phyloP scores from a whole-genome alignment of 2,888 invertebrate genomes.

The Ceriagrion tenellum region DNA sequence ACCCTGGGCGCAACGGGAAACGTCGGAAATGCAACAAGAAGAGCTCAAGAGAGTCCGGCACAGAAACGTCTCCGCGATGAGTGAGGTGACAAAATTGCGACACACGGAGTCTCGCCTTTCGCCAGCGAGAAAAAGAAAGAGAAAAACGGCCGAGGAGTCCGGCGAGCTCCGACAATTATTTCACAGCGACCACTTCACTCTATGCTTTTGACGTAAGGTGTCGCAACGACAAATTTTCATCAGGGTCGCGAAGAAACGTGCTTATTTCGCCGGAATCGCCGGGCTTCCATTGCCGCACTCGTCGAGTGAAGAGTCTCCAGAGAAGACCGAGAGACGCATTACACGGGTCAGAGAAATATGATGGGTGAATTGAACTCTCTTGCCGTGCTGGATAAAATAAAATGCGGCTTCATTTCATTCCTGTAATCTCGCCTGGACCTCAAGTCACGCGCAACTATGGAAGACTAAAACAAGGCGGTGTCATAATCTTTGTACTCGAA shows the following conservation, averaged over 20 bases:
- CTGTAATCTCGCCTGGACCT: no score
- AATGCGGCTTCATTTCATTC: no score
- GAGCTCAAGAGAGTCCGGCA: neutral
- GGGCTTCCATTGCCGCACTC: neutral
- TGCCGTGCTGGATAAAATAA: no score
- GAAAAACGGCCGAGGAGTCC: neutral
- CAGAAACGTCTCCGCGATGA: neutral
- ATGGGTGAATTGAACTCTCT: no score
- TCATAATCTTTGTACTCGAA: no score
- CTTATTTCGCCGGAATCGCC: neutral
- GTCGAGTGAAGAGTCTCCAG: neutral
- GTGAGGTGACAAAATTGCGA: neutral
- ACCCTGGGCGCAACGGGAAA: neutral
- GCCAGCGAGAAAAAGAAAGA: neutral
- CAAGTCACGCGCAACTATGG: no score
- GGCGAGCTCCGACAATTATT: neutral
- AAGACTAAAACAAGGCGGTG: no score
- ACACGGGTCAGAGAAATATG: no score
- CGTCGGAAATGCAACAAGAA: neutral
- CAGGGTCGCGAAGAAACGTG: neutral
- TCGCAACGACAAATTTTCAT: constrained; percentile 1
- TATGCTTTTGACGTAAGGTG: neutral
- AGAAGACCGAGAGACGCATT: neutral
- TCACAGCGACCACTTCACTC: neutral
- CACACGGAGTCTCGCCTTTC: neutral